Percentiles rank a stretch among this genome's conserved stretches.
Evolutionary conservation across 2,113 vertebrate genomes (phyloP).

Genomic region (Aegithalos caudatus): DNA sequence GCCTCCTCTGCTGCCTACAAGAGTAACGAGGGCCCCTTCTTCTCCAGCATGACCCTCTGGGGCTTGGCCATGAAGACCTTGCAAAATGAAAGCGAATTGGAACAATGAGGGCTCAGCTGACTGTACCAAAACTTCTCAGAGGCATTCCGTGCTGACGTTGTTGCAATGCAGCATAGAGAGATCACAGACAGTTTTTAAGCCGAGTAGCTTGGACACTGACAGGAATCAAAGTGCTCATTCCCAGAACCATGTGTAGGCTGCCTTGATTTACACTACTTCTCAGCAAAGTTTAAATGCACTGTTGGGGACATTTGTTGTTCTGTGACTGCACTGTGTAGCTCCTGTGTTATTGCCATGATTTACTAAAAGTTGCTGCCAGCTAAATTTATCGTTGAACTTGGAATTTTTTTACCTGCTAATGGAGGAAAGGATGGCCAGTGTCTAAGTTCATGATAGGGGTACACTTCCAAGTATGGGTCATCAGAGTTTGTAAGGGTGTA

Average conservation of each 20-base stretch:
- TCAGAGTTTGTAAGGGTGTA: neutral
- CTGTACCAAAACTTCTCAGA: neutral
- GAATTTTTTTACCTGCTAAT: neutral
- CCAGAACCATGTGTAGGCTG: neutral
- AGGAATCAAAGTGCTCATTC: neutral
- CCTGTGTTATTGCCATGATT: neutral
- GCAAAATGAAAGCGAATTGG: slow-evolving; percentile 88
- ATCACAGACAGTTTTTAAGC: neutral
- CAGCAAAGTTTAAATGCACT: neutral
- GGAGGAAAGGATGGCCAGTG: neutral
- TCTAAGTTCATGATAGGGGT: neutral
- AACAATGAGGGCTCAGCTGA: slow-evolving; percentile 68
- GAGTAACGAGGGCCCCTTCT: slow-evolving; percentile 81
- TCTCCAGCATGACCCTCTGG: slow-evolving; percentile 91
- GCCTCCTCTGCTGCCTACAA: slow-evolving; percentile 55
- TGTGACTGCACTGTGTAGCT: neutral
- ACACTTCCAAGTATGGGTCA: neutral
- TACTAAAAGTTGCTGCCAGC: neutral
- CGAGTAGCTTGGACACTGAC: neutral
- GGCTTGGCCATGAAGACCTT: slow-evolving; percentile 91
- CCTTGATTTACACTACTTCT: neutral
- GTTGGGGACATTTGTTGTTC: neutral
- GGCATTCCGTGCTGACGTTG: neutral
- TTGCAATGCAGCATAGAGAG: neutral
- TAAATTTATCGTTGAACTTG: neutral